Conservation (phyloP, 2,113 vertebrate species). For the Corythaixoides concolor region DNA sequence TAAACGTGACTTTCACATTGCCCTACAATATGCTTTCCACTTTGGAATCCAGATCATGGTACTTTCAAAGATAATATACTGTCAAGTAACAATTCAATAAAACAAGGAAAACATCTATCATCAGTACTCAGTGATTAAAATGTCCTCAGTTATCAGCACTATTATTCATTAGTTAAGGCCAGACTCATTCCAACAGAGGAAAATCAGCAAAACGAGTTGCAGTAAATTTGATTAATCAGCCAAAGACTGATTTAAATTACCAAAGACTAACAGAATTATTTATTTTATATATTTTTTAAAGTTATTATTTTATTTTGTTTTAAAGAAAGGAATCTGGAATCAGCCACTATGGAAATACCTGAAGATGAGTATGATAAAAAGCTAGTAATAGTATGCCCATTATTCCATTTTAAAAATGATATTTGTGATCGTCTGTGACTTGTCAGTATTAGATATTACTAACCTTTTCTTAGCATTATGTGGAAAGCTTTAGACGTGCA, state of each 20-base stretch:
- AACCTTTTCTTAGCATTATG: neutral
- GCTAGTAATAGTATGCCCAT: neutral
- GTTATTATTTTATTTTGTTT: neutral
- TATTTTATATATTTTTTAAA: neutral
- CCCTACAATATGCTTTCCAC: neutral
- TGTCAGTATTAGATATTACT: neutral
- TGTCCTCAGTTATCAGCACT: slow-evolving; percentile 58
- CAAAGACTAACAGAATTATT: neutral
- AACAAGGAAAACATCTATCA: slow-evolving; percentile 58
- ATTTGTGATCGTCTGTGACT: neutral
- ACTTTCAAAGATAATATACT: slow-evolving; percentile 20
- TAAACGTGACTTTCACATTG: neutral
- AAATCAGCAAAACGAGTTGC: slow-evolving; percentile 39
- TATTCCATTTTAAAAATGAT: neutral
- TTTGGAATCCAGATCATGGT: slow-evolving; percentile 4
- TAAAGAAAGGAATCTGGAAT: neutral
- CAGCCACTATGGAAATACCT: neutral
- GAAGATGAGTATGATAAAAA: neutral
- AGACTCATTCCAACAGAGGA: slow-evolving; percentile 35
- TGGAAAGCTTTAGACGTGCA: neutral
- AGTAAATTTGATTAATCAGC: slow-evolving; percentile 63
- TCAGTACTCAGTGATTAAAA: slow-evolving; percentile 68
- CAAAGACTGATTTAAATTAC: slow-evolving; percentile 66
- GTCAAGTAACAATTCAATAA: slow-evolving; percentile 70
- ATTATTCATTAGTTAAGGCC: slow-evolving; percentile 61